These are phyloP conservation scores for Dorcus parallelipipedus DNA, from an alignment of 2,888 invertebrate species.

Conservation along the genomic window DNA sequence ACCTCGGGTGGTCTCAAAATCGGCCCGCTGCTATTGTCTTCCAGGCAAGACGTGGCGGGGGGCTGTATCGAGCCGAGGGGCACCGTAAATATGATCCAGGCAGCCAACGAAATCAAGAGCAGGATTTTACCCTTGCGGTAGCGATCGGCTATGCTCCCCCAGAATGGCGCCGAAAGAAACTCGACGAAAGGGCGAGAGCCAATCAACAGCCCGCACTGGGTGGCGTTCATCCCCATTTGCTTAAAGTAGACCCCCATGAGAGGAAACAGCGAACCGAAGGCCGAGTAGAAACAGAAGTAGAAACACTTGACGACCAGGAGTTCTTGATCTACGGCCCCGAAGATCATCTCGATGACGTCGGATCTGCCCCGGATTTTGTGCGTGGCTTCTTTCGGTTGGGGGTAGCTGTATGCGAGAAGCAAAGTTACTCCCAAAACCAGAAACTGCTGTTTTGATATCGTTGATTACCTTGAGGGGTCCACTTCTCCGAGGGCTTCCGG, in stretches of 20 bases:
- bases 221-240: slow-evolving; percentile 97
- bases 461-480: slow-evolving; percentile 69
- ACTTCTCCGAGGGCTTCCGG: slow-evolving; percentile 83
- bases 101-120: slow-evolving; percentile 83
- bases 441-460: background rate
- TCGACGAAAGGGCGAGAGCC: slow-evolving; percentile 97
- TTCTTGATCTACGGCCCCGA: slow-evolving; percentile 84
- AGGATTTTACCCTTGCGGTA: slow-evolving; percentile 85
- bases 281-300: slow-evolving; percentile 99
- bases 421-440: no score
- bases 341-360: slow-evolving; percentile 78
- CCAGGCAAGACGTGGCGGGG: slow-evolving; percentile 85
- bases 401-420: slow-evolving; percentile 58
- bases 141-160: slow-evolving; percentile 90
- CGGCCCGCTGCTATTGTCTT: slow-evolving; percentile 59
- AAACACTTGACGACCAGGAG: slow-evolving; percentile 94
- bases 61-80: slow-evolving; percentile 95
- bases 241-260: slow-evolving; percentile 99
- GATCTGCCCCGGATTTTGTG: slow-evolving; percentile 85
- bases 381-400: slow-evolving; percentile 83
- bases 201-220: slow-evolving; percentile 90
- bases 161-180: slow-evolving; percentile 95
- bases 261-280: slow-evolving; percentile 97
- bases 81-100: slow-evolving; percentile 96
- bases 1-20: slow-evolving; percentile 60